Evolutionary conservation across 2,797 vertebrate species (phyloP), one percentile per base, ranked within the genome.

Genomic region (Eremophila alpestris): DNA sequence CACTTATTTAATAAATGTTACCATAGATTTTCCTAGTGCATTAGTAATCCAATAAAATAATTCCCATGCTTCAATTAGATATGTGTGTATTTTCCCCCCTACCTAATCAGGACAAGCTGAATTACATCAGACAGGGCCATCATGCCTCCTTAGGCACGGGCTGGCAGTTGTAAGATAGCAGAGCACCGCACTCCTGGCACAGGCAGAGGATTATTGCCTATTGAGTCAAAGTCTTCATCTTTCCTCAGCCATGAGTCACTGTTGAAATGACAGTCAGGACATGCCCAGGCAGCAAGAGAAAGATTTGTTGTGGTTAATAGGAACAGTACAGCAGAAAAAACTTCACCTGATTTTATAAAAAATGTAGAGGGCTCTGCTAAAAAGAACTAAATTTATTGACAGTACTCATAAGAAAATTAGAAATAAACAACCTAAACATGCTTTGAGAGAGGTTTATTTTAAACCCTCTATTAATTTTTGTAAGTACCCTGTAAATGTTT

Each of bases 181-280:
- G 69, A 88, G 69, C 27, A 4, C 32, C 22, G 51, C 55, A 29
- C 78, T 93, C 85, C 89, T 13, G 2, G 69, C 21, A 0, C 71
- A 76, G 49, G 89, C 74, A 76, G 70, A 63, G 91, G 70, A 87
- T 83, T 92, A 93, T 30, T 90, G 82, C 95, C 85, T 84, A 69
- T 87, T 7, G 5, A 94, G 83, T 73, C 80, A 87, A 92, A 93
- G 85, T 81, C 89, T 88, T 91, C 79, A 82, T 94, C 80, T 90
- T 77, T 70, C 82, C 59, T 91, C 59, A 68, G 70, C 41, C 6
- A 30, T 79, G 89, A 94, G 32, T 88, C 82, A 81, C 55, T 93
- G 85, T 81, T 84, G 87, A 94, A 94, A 84, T 40, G 52, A 84
- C 84, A 93, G 77, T 74, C 83, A 79, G 94, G 87, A 89, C 77